phyloP scores from a whole-genome alignment of 2,797 vertebrate genomes.

The Falco columbarius region DNA sequence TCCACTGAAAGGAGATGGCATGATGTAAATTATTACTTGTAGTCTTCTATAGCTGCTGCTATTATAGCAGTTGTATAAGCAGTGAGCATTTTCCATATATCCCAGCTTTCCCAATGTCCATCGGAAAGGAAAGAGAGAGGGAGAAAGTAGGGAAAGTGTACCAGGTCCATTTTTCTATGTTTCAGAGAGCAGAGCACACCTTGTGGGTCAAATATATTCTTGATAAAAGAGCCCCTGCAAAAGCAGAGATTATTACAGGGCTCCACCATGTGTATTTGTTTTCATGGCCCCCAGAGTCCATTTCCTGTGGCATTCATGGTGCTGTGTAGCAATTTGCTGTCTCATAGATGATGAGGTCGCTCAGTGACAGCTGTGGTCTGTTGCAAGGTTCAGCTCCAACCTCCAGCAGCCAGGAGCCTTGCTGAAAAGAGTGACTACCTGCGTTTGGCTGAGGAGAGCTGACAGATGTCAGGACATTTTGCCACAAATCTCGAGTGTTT shows the following conservation, averaged over 20 bases:
- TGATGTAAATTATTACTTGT: neutral
- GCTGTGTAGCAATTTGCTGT: neutral
- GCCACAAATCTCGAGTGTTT: neutral
- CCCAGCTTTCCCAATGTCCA: neutral
- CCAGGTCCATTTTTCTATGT: neutral
- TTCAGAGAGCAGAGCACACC: neutral
- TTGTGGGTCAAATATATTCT: neutral
- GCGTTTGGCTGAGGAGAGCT: neutral
- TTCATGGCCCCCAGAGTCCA: neutral
- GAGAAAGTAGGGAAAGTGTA: neutral
- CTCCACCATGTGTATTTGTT: neutral
- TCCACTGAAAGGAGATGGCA: neutral
- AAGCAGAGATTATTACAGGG: neutral
- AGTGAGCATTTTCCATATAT: neutral
- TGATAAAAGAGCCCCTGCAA: neutral
- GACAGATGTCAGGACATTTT: neutral
- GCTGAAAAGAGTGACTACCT: neutral
- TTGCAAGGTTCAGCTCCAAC: neutral
- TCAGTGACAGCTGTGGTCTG: neutral
- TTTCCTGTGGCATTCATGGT: neutral
- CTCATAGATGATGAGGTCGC: neutral
- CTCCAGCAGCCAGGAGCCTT: neutral
- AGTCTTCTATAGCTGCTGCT: neutral
- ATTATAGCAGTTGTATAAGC: neutral
- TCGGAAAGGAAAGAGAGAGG: fast-evolving